These are phyloP conservation scores for Drosophila engyochracea DNA, from an alignment of 2,888 invertebrate genomes.

Conservation along the genomic window DNA sequence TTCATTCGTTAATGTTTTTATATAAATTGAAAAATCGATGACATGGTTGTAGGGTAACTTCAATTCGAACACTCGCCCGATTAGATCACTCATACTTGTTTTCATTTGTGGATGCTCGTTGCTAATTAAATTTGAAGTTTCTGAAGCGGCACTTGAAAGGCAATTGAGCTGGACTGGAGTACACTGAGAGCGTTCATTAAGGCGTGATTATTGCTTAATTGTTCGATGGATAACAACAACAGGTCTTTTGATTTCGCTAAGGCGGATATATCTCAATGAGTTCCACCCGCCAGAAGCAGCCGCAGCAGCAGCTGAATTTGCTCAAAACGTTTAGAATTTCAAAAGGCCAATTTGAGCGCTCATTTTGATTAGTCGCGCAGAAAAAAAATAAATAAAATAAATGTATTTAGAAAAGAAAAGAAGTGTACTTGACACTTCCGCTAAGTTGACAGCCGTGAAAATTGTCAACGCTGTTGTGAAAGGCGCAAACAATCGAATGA, in stretches of 20 bases:
- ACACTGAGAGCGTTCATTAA: constrained; percentile 65
- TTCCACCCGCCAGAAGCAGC: constrained; percentile 21
- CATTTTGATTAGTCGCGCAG: constrained; percentile 34
- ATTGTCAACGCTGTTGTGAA: constrained; percentile 74
- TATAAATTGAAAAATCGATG: neutral
- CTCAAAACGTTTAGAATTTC: constrained; percentile 55
- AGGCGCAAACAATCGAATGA: constrained; percentile 72
- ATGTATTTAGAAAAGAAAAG: neutral
- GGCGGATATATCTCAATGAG: constrained; percentile 68
- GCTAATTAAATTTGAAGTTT: constrained; percentile 70
- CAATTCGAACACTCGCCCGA: neutral
- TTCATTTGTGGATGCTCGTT: constrained; percentile 47
- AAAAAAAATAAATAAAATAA: neutral
- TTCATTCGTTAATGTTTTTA: neutral
- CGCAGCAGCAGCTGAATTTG: neutral
- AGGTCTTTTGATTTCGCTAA: constrained; percentile 58
- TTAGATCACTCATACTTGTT: constrained; percentile 5
- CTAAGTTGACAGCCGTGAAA: constrained; percentile 81
- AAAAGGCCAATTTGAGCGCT: constrained; percentile 42
- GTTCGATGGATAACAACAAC: constrained; percentile 55
- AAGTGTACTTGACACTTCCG: constrained; percentile 75
- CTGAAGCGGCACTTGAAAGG: constrained; percentile 75
- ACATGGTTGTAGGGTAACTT: neutral
- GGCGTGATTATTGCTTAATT: constrained; percentile 80
- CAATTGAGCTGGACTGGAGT: constrained; percentile 45